Evolutionary conservation across 2,797 vertebrate genomes (phyloP).

Genomic region (Discoglossus pictus): DNA sequence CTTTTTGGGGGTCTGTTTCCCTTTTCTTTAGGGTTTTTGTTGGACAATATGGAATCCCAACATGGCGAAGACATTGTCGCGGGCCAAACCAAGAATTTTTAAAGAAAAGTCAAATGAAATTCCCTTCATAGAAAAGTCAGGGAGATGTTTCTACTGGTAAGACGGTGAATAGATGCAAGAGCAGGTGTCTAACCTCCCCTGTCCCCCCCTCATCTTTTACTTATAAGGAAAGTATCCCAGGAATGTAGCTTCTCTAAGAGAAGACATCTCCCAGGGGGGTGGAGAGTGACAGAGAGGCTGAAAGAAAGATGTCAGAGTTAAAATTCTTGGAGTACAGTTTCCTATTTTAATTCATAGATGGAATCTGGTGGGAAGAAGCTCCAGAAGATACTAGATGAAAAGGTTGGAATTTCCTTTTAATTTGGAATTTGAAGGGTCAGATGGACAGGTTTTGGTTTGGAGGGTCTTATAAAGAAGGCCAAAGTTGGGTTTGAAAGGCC

Average conservation of each 20-base stretch:
- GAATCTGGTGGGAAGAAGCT: conserved; percentile 12
- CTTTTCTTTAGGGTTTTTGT: too few relatives aligned
- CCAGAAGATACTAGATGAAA: background rate
- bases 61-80: too few relatives aligned
- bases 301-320: conserved; percentile 33
- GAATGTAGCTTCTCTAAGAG: conserved; percentile 32
- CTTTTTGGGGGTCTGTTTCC: too few relatives aligned
- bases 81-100: too few relatives aligned
- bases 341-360: conserved; percentile 20
- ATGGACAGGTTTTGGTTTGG: too few relatives aligned
- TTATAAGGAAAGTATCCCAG: conserved; percentile 35
- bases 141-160: conserved; percentile 64
- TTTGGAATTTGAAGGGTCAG: too few relatives aligned
- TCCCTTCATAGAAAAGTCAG: too few relatives aligned
- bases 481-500: too few relatives aligned
- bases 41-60: too few relatives aligned
- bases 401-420: too few relatives aligned
- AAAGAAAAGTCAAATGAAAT: too few relatives aligned
- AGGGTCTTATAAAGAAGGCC: too few relatives aligned
- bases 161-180: conserved; percentile 52
- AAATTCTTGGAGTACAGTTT: conserved; percentile 37
- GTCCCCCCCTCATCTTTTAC: conserved; percentile 26
- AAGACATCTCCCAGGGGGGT: conserved; percentile 27
- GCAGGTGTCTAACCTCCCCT: conserved; percentile 45
- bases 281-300: conserved; percentile 34